phyloP scores from a whole-genome alignment of 2,888 invertebrate species.

The Drosophila limbata region DNA sequence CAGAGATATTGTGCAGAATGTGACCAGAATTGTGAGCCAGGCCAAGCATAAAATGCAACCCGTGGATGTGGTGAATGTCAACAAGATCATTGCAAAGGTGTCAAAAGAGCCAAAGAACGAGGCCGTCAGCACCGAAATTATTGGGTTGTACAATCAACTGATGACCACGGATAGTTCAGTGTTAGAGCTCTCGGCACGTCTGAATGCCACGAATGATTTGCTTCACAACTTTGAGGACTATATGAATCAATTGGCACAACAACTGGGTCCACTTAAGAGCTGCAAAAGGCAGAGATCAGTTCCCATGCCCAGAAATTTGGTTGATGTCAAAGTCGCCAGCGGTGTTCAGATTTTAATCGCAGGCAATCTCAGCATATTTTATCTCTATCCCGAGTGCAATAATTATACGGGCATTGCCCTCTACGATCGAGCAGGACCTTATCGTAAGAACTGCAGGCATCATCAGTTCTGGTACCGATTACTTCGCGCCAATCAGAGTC shows the following conservation, averaged over 20 bases:
- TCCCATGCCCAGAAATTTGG: not conserved
- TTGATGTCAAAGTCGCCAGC: conserved; percentile 6
- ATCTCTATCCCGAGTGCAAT: conserved; percentile 20
- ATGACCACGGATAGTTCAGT: conserved; percentile 19
- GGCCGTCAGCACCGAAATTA: conserved; percentile 3
- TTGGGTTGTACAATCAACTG: conserved; percentile 26
- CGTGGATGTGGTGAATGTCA: conserved; percentile 29
- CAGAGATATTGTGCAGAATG: conserved; percentile 2
- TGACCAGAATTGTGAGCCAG: not conserved
- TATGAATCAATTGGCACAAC: conserved; percentile 14
- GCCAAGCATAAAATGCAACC: not conserved
- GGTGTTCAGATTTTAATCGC: conserved; percentile 22
- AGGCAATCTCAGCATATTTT: conserved; percentile 27
- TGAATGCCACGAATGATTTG: conserved; percentile 25
- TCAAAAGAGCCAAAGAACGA: not conserved
- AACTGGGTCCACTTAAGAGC: not conserved
- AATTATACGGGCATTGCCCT: conserved; percentile 35
- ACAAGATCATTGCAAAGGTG: conserved; percentile 22
- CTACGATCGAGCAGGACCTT: not conserved
- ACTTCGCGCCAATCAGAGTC: conserved; percentile 25
- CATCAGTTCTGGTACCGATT: conserved; percentile 39
- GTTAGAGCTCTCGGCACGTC: conserved; percentile 12
- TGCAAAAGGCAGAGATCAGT: not conserved
- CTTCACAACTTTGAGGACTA: conserved; percentile 28
- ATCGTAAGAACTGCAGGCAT: conserved; percentile 10